phyloP scores from a whole-genome alignment of 2,113 vertebrate species.

The Miniopterus natalensis region DNA sequence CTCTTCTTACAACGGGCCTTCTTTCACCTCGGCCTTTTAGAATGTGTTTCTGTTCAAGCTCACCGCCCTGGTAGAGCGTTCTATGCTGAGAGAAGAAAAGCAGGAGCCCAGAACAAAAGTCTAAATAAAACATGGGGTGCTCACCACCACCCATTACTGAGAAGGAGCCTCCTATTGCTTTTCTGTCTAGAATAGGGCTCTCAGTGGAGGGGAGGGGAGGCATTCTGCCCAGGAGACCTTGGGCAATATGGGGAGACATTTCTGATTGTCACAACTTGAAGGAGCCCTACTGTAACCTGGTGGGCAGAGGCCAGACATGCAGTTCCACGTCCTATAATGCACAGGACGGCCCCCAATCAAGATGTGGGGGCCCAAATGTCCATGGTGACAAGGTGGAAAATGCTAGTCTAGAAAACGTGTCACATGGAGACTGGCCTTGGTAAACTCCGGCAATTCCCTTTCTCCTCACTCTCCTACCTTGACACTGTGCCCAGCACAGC shows the following conservation, averaged over 20 bases:
- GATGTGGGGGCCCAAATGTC: neutral
- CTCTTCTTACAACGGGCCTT: neutral
- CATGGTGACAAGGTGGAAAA: neutral
- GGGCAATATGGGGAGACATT: neutral
- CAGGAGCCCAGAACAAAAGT: neutral
- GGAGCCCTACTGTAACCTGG: neutral
- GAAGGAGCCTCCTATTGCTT: neutral
- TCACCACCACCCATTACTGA: neutral
- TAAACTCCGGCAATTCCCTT: neutral
- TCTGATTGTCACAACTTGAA: neutral
- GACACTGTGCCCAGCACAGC: neutral
- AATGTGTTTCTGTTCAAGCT: neutral
- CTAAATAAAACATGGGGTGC: fast-evolving
- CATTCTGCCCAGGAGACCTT: neutral
- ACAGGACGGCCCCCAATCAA: neutral
- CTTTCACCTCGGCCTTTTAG: fast-evolving
- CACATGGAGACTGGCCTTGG: neutral
- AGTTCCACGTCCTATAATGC: neutral
- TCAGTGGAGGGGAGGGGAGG: no score
- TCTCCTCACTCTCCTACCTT: neutral
- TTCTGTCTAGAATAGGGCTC: neutral
- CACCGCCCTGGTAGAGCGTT: neutral
- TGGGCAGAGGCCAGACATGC: neutral
- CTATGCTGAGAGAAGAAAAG: neutral
- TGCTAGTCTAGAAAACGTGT: neutral